phyloP scores from a whole-genome alignment of 2,888 invertebrate genomes.

The Euproctis similis region DNA sequence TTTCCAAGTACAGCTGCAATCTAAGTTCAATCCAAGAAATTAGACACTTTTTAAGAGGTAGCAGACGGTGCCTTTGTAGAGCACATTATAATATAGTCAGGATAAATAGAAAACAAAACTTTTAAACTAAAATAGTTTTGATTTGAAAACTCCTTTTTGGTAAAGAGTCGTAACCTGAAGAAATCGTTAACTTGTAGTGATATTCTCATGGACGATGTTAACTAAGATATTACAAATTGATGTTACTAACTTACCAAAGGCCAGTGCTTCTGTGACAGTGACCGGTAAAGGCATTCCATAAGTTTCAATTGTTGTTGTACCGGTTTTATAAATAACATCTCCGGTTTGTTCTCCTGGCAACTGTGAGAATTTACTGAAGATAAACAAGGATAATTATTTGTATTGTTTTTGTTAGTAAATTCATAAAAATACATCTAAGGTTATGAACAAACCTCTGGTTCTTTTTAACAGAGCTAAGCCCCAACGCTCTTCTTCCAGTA shows the following conservation, averaged over 20 bases:
- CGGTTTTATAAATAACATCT: constrained; percentile 85
- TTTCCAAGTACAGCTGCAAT: too few species aligned
- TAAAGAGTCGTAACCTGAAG: too few species aligned
- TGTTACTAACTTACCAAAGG: constrained; percentile 78
- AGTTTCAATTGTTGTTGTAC: constrained; percentile 83
- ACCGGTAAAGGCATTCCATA: constrained; percentile 90
- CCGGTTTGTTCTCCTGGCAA: constrained; percentile 57
- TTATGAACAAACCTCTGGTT: constrained; percentile 45
- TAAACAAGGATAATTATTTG: neutral
- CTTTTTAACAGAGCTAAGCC: constrained; percentile 50
- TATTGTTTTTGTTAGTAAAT: neutral
- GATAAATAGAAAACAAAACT: too few species aligned
- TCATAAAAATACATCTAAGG: constrained; percentile 7
- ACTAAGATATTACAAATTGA: too few species aligned
- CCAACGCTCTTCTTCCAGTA: constrained; percentile 48
- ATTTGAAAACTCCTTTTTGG: too few species aligned
- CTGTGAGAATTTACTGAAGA: constrained; percentile 46
- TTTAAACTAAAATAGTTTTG: too few species aligned
- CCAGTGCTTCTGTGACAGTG: constrained; percentile 90
- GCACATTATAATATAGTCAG: too few species aligned
- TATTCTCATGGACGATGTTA: too few species aligned
- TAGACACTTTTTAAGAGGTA: too few species aligned
- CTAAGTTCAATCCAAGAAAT: too few species aligned
- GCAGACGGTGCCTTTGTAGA: too few species aligned
- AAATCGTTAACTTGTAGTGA: too few species aligned